Evolutionary conservation across 2,797 vertebrate species (phyloP).

Genomic region (Borostomias antarcticus): DNA sequence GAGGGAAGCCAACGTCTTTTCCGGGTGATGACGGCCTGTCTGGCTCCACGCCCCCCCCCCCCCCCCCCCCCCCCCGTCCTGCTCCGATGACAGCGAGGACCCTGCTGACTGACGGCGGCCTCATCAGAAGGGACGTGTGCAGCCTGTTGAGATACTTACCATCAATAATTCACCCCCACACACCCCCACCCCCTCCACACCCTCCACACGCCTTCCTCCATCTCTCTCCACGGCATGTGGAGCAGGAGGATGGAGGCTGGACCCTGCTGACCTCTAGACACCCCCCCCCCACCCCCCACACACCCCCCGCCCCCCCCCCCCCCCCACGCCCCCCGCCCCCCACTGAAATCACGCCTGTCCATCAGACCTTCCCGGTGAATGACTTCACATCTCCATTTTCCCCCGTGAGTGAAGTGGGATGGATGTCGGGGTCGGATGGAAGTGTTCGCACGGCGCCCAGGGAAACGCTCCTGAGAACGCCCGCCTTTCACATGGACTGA

Average conservation of each 20-base stretch:
- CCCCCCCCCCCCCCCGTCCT: slow-evolving; percentile 24
- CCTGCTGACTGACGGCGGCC: slow-evolving; percentile 67
- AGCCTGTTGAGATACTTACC: slow-evolving; percentile 81
- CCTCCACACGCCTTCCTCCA: slow-evolving; percentile 21
- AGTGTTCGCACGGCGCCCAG: neutral
- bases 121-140: slow-evolving; percentile 76
- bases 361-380: neutral
- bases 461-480: slow-evolving; percentile 1
- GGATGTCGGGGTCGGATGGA: neutral
- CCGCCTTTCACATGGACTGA: slow-evolving; percentile 42
- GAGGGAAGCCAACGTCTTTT: slow-evolving; percentile 24
- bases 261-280: neutral
- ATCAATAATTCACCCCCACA: slow-evolving; percentile 77
- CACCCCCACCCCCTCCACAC: slow-evolving; percentile 11
- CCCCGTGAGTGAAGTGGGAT: no score
- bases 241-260: slow-evolving; percentile 35
- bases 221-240: slow-evolving; percentile 14
- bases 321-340: neutral
- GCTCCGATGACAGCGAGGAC: slow-evolving; percentile 41
- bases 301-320: neutral
- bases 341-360: neutral
- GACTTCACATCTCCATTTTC: neutral
- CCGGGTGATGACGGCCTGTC: slow-evolving; percentile 42
- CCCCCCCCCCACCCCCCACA: no score
- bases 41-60: slow-evolving; percentile 19